A percentile compares a stretch with the other conserved stretches of the same genome.
phyloP scores from a whole-genome alignment of 2,888 invertebrate species.

The Drosophila yooni region DNA sequence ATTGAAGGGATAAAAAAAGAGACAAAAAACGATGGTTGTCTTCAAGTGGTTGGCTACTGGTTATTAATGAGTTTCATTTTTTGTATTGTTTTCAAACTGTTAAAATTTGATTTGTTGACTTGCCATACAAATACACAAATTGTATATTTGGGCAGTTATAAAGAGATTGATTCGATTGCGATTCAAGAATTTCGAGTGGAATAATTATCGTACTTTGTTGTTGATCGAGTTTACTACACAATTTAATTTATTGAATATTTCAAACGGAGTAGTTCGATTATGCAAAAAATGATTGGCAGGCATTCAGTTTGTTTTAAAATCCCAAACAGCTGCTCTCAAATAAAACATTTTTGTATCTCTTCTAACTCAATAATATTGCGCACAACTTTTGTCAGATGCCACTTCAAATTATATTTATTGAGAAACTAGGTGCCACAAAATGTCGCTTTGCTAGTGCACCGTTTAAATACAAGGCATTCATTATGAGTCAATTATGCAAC shows the following conservation, averaged over 20 bases:
- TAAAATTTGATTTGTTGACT: conserved; percentile 4
- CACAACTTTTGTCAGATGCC: conserved; percentile 41
- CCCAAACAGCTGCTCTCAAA: not conserved
- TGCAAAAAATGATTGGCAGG: not conserved
- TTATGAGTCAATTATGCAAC: not conserved
- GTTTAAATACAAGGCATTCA: not conserved
- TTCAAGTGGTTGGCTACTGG: conserved; percentile 33
- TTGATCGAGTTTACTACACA: not conserved
- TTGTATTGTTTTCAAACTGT: conserved; percentile 4
- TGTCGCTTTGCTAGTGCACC: conserved; percentile 19
- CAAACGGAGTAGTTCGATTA: not conserved
- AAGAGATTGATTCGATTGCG: not conserved
- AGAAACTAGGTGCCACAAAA: conserved; percentile 5
- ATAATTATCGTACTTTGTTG: not conserved
- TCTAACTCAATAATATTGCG: not conserved
- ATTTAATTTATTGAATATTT: not conserved
- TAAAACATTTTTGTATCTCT: not conserved
- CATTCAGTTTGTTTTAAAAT: not conserved
- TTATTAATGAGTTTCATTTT: conserved; percentile 16
- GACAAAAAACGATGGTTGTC: conserved; percentile 7
- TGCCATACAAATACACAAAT: not conserved
- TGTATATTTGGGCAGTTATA: not conserved
- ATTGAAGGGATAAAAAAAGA: not conserved
- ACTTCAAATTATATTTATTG: conserved; percentile 7
- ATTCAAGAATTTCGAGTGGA: not conserved